Evolutionary conservation across 2,797 vertebrate genomes (phyloP).

Genomic region (Lithobates sylvaticus): DNA sequence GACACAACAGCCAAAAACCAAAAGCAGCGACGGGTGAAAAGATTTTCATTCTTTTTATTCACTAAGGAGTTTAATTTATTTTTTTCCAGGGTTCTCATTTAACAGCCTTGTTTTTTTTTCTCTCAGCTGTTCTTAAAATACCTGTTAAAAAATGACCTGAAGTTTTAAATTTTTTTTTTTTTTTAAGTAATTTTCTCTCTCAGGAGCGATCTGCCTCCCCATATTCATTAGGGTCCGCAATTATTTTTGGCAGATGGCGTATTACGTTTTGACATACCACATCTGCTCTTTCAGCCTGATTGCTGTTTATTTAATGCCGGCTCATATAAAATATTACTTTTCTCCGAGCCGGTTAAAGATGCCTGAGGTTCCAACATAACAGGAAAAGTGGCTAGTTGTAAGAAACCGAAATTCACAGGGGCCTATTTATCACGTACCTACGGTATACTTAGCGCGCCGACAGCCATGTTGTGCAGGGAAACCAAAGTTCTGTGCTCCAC

Average conservation of each 20-base stretch:
- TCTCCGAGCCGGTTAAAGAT: slow-evolving; percentile 1
- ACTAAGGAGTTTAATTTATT: too few species aligned
- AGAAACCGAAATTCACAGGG: neutral
- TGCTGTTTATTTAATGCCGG: slow-evolving; percentile 43
- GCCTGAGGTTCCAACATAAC: neutral
- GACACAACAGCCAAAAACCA: too few species aligned
- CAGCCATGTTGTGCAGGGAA: neutral
- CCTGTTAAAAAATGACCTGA: slow-evolving; percentile 44
- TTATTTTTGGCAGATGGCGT: slow-evolving; percentile 59
- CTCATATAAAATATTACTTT: slow-evolving; percentile 39
- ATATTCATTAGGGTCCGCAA: slow-evolving; percentile 58
- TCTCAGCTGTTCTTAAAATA: slow-evolving; percentile 25
- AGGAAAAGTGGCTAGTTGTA: neutral
- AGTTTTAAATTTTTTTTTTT: slow-evolving; percentile 23
- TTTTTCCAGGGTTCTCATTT: too few species aligned
- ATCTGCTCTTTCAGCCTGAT: slow-evolving; percentile 54
- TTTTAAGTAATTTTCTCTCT: slow-evolving; percentile 18
- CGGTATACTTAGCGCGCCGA: neutral
- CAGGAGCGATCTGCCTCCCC: slow-evolving; percentile 30
- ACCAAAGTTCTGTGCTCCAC: too few species aligned
- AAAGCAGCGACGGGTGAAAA: too few species aligned
- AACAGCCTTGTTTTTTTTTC: too few species aligned
- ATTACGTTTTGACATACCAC: slow-evolving; percentile 56
- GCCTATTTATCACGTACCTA: neutral
- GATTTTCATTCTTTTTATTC: too few species aligned